These are phyloP conservation scores for Gadus chalcogrammus DNA, from an alignment of 2,113 vertebrate genomes.

Conservation along the genomic window DNA sequence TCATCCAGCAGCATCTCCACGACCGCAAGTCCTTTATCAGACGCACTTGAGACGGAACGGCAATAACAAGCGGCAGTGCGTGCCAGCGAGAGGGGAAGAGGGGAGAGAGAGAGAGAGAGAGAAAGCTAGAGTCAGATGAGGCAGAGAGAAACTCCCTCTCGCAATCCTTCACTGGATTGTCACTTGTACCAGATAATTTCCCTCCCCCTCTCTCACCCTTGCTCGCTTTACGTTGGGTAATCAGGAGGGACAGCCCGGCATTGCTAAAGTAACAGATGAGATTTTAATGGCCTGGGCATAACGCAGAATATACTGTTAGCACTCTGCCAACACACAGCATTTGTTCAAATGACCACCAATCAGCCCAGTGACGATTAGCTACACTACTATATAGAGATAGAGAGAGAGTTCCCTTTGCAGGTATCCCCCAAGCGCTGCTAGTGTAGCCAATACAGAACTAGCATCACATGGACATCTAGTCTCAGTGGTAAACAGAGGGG, in stretches of 20 bases:
- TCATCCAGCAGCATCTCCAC: constrained; percentile 19
- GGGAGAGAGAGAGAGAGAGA: background rate
- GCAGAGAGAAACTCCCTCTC: background rate
- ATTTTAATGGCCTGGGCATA: constrained; percentile 13
- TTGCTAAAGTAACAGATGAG: constrained; percentile 13
- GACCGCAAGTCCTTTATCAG: constrained; percentile 26
- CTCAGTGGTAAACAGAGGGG: background rate
- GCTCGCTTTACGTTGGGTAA: background rate
- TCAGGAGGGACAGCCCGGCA: background rate
- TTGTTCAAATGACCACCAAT: background rate
- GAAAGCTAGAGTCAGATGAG: background rate
- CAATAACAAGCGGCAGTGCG: constrained; percentile 20
- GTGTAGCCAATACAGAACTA: constrained; percentile 2
- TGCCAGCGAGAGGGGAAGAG: background rate
- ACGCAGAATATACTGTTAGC: background rate
- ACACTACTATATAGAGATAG: background rate
- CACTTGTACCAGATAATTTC: background rate
- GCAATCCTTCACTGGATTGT: background rate
- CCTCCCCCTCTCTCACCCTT: background rate
- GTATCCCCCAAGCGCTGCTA: background rate
- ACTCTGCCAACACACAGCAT: background rate
- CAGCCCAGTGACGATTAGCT: background rate
- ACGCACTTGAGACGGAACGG: constrained; percentile 25
- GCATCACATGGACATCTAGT: background rate
- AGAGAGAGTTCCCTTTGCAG: background rate